These are phyloP conservation scores for Serinus canaria DNA, from an alignment of 2,113 vertebrate species.

Conservation along the genomic window DNA sequence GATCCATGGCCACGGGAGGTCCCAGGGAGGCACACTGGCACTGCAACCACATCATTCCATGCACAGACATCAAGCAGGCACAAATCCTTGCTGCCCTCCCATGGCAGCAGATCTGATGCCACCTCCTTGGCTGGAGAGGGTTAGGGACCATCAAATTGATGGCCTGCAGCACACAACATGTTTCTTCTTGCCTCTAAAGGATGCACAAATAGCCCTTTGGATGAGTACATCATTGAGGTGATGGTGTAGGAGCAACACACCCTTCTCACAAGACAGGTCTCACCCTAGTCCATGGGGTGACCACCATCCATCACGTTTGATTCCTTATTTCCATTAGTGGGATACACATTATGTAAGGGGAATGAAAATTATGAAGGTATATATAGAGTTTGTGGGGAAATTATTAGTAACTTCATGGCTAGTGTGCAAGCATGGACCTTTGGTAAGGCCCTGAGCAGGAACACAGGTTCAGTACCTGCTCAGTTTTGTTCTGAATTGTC, in stretches of 20 bases:
- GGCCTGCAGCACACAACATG: background rate
- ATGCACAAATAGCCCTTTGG: background rate
- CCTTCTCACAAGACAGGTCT: background rate
- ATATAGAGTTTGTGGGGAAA: background rate
- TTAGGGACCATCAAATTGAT: background rate
- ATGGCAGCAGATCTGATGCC: background rate
- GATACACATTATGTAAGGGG: background rate
- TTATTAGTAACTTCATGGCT: background rate
- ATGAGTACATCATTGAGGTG: background rate
- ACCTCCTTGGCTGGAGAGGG: background rate
- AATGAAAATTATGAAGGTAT: background rate
- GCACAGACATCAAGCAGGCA: background rate
- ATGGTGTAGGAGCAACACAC: background rate
- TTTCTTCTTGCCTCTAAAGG: background rate
- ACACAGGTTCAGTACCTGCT: background rate
- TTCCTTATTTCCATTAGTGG: background rate
- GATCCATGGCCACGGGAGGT: background rate
- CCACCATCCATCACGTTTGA: rapidly evolving
- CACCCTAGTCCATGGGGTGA: background rate
- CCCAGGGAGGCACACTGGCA: background rate
- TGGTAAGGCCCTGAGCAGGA: background rate
- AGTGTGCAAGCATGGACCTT: background rate
- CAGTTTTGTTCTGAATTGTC: background rate
- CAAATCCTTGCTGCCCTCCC: background rate
- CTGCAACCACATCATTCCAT: background rate